These are phyloP conservation scores for Hafferia zeledoni DNA, from an alignment of 2,797 vertebrate genomes.

Conservation along the genomic window DNA sequence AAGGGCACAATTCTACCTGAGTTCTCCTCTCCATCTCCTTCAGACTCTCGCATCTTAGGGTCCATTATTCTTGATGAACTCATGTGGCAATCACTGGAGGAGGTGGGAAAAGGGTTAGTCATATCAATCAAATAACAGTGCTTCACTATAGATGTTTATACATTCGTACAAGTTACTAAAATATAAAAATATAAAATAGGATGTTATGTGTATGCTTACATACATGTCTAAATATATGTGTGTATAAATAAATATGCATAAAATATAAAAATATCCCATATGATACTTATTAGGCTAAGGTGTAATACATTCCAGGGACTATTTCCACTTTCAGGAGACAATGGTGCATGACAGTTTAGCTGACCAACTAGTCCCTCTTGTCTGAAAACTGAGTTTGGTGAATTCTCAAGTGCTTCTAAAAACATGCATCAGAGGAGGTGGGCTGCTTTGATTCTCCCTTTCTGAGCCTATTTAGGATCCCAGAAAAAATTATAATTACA, in stretches of 20 bases:
- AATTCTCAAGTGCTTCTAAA: background rate
- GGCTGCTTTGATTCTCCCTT: background rate
- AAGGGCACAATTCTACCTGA: conserved; percentile 77
- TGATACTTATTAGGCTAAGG: background rate
- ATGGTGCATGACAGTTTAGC: background rate
- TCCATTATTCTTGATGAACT: conserved; percentile 81
- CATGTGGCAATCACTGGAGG: conserved; percentile 68
- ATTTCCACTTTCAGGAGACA: background rate
- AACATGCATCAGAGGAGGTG: background rate
- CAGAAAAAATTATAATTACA: background rate
- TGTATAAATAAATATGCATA: background rate
- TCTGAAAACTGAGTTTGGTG: background rate
- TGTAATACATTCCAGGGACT: background rate
- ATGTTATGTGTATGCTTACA: background rate
- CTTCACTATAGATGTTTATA: background rate
- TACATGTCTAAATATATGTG: background rate
- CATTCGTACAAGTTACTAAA: background rate
- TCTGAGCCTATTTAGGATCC: background rate
- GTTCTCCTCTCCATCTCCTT: conserved; percentile 83
- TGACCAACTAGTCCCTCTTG: background rate
- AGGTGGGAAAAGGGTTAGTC: background rate
- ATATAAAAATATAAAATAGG: background rate
- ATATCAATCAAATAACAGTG: background rate
- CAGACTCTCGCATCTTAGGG: conserved; percentile 79
- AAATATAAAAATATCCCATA: background rate